These are phyloP conservation scores for Lethrus apterus DNA, from an alignment of 1,140 invertebrate genomes.

Conservation along the genomic window DNA sequence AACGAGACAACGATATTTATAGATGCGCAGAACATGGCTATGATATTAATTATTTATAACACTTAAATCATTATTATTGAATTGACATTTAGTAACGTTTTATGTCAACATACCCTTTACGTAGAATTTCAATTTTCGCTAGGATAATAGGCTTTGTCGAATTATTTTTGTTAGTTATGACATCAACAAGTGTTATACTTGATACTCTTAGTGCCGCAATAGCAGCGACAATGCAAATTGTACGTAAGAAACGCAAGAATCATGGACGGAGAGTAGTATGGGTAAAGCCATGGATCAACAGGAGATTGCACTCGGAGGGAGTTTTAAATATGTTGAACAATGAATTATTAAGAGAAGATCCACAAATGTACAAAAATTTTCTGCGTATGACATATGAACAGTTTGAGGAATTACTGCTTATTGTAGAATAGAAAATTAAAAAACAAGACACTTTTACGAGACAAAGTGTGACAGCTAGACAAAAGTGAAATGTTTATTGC, in stretches of 20 bases:
- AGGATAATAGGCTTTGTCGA: too few species aligned
- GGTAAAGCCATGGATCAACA: constrained; percentile 14
- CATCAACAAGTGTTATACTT: too few species aligned
- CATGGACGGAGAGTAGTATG: not conserved
- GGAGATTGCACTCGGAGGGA: constrained; percentile 14
- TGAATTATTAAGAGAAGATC: constrained; percentile 16
- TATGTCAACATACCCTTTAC: too few species aligned
- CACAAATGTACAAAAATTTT: constrained; percentile 17
- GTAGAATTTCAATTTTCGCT: too few species aligned
- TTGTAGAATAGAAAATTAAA: constrained; percentile 9
- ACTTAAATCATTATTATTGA: too few species aligned
- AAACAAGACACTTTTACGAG: constrained; percentile 12
- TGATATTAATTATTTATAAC: too few species aligned
- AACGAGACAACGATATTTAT: too few species aligned
- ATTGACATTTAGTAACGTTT: too few species aligned
- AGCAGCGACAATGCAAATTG: not conserved
- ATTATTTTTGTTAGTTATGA: too few species aligned
- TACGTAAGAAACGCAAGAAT: constrained; percentile 5
- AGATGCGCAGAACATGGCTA: too few species aligned
- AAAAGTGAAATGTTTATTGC: constrained; percentile 8
- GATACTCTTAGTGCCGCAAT: not conserved
- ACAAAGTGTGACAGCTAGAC: constrained; percentile 8
- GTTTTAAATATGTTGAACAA: constrained; percentile 20
- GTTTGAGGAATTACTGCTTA: constrained; percentile 17
- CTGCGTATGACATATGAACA: constrained; percentile 16